phyloP scores from a whole-genome alignment of 2,888 invertebrate genomes.

The Erynnis tages region DNA sequence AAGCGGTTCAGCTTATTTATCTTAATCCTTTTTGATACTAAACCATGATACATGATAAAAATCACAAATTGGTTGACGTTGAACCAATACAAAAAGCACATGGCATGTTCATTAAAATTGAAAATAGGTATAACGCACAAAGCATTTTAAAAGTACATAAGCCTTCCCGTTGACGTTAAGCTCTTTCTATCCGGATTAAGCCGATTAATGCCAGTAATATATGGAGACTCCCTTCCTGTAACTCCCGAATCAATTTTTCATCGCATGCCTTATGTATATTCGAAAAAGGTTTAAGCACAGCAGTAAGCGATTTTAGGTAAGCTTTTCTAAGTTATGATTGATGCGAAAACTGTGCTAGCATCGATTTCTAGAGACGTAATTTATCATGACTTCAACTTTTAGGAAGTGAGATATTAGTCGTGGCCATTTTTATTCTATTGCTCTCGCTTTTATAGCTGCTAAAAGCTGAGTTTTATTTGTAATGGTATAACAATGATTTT shows the following conservation, averaged over 20 bases:
- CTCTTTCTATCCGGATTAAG: conserved; percentile 5
- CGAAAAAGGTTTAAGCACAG: neutral
- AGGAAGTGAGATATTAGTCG: neutral
- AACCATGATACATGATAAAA: too few relatives aligned
- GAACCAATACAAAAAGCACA: too few relatives aligned
- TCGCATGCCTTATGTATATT: conserved; percentile 3
- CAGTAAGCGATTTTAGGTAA: conserved; percentile 9
- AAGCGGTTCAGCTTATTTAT: too few relatives aligned
- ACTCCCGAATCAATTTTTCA: conserved; percentile 7
- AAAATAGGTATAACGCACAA: too few relatives aligned
- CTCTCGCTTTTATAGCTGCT: too few relatives aligned
- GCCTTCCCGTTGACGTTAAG: neutral
- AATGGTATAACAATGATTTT: too few relatives aligned
- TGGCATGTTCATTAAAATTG: too few relatives aligned
- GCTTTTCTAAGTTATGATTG: conserved; percentile 17
- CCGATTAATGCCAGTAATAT: neutral
- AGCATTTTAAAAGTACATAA: neutral
- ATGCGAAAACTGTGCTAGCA: conserved; percentile 1
- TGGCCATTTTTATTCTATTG: too few relatives aligned
- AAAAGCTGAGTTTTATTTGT: too few relatives aligned
- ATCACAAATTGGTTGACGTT: too few relatives aligned
- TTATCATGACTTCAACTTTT: conserved; percentile 5
- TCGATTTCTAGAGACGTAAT: conserved; percentile 1
- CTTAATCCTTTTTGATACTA: too few relatives aligned
- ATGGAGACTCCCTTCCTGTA: conserved; percentile 5